Evolutionary conservation across 2,113 vertebrate genomes (phyloP), one percentile per base, ranked within the genome.

Genomic region (Cryptotis parvus): DNA sequence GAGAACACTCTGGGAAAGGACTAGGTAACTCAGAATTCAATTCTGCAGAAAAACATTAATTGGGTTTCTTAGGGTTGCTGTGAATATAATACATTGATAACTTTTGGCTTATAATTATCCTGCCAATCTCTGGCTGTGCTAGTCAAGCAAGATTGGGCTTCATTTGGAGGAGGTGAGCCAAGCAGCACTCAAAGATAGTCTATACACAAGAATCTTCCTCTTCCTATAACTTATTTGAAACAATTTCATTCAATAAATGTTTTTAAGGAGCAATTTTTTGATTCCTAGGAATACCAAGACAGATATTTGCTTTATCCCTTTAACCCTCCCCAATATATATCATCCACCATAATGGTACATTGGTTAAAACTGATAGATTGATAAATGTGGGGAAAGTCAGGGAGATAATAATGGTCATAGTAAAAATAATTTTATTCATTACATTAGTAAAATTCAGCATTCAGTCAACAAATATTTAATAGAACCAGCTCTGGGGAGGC

Each of bases 371-470:
- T 72, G 29, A 70, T 16, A 27, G 27, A 12, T 39, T 14, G 9
- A 49, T 49, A 7, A 49, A 10, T 14, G 14, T 4, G 68, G 15
- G 26, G 27, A 55, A 52, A 69, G 33, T n/a, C 33, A 29, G 3
- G 31, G 52, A 24, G 26, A 68, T 55, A 84, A 75, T 85, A 41
- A 49, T 55, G 80, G 24, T 24, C 37, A 37, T 33, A 76, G 24
- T 68, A 22, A 75, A 95, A 88, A 92, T 91, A 14, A 4, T 82
- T n/a, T 82, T 33, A 24, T 65, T 93, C 61, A 41, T 76, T 43
- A 16, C 66, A 33, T 74, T 77, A 61, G 4, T 52, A 74, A 85
- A 92, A 33, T n/a, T 24, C 22, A 70, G 6, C 3, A 87, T 94
- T 92, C 68, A 84, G 69, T 95, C 41, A 87, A 78, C 27, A 91